phyloP scores from a whole-genome alignment of 2,797 vertebrate species.

The Sylvilagus floridanus region DNA sequence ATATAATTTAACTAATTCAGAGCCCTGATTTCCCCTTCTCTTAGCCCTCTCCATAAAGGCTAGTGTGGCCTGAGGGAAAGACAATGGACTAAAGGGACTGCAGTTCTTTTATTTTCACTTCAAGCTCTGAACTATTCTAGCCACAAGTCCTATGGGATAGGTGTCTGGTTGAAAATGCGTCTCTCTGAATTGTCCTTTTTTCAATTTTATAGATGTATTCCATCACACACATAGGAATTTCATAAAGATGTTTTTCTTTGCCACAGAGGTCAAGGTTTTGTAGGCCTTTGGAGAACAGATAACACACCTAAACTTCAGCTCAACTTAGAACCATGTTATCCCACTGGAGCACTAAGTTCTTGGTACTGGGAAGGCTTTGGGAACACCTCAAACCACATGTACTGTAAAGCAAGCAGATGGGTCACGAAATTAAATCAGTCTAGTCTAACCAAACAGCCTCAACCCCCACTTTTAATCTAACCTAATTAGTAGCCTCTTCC shows the following conservation, averaged over 20 bases:
- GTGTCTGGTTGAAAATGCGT: constrained; percentile 44
- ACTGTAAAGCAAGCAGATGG: constrained; percentile 26
- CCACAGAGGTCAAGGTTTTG: constrained; percentile 56
- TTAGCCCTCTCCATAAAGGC: constrained; percentile 6
- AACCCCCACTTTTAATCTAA: constrained; percentile 20
- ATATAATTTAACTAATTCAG: background rate
- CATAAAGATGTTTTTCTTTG: constrained; percentile 66
- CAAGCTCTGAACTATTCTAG: constrained; percentile 42
- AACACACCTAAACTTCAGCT: constrained; percentile 57
- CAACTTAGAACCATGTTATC: constrained; percentile 52
- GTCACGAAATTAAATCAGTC: constrained; percentile 52
- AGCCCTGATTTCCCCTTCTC: background rate
- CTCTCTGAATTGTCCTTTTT: constrained; percentile 56
- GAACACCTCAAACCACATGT: constrained; percentile 57
- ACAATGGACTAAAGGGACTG: background rate
- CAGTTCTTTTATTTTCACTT: constrained; percentile 12
- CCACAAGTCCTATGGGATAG: constrained; percentile 29
- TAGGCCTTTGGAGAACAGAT: constrained; percentile 66
- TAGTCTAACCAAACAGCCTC: constrained; percentile 39
- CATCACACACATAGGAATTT: constrained; percentile 64
- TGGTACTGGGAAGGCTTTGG: constrained; percentile 17
- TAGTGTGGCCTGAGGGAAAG: background rate
- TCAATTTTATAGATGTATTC: constrained; percentile 53
- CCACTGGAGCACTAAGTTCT: constrained; percentile 31
- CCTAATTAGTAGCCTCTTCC: background rate